Conservation (phyloP, 2,797 vertebrate species). For the Amniataba percoides region DNA sequence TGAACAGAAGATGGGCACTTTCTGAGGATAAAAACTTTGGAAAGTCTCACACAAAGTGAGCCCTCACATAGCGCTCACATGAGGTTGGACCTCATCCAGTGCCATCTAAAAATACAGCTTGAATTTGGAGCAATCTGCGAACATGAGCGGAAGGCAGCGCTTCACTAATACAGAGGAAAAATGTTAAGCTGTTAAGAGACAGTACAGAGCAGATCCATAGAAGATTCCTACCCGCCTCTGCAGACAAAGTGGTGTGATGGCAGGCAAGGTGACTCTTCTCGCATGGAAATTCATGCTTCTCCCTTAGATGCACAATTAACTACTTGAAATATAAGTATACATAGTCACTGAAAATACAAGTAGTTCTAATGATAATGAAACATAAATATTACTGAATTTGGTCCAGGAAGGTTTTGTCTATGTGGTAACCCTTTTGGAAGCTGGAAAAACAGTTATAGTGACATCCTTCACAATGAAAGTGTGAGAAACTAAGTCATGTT, state of each 20-base stretch:
- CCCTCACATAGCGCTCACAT: slow-evolving; percentile 14
- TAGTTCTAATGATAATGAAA: background rate
- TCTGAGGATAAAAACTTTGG: slow-evolving; percentile 6
- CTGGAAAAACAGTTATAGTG: slow-evolving; percentile 26
- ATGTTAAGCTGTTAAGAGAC: background rate
- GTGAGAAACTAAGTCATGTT: slow-evolving; percentile 82
- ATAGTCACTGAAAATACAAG: slow-evolving; percentile 30
- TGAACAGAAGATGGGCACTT: background rate
- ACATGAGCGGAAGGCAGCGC: background rate
- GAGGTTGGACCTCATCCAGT: slow-evolving; percentile 7
- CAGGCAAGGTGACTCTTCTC: slow-evolving; percentile 93
- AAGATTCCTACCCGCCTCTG: slow-evolving; percentile 88
- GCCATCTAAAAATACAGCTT: background rate
- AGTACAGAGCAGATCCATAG: slow-evolving; percentile 28
- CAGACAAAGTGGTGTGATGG: slow-evolving; percentile 91
- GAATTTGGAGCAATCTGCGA: background rate
- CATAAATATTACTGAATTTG: background rate
- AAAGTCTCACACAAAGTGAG: slow-evolving; percentile 13
- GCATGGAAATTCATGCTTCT: slow-evolving; percentile 92
- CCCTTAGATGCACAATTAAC: slow-evolving; percentile 64
- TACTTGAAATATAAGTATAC: slow-evolving; percentile 50
- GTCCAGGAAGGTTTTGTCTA: background rate
- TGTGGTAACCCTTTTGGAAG: background rate
- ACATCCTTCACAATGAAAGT: slow-evolving; percentile 74
- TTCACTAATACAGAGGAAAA: slow-evolving; percentile 2